A percentile compares a stretch with the other conserved stretches of the same genome.
These are phyloP conservation scores for Alligator sinensis DNA, from an alignment of 2,113 vertebrate species.

Conservation along the genomic window DNA sequence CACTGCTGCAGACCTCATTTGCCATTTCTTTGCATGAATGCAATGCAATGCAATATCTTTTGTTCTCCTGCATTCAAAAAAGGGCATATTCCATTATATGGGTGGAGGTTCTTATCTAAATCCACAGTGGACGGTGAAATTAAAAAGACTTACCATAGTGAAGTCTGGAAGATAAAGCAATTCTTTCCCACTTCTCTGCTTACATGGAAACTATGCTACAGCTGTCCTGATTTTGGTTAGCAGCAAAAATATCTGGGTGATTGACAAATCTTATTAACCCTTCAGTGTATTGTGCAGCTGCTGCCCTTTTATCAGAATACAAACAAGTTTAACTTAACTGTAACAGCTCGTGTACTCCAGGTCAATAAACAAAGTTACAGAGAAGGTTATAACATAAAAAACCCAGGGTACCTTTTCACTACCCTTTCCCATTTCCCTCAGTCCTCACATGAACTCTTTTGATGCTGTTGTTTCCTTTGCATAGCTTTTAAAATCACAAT, in stretches of 20 bases:
- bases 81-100: not conserved
- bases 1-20: not conserved
- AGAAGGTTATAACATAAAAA: not conserved
- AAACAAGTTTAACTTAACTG: not conserved
- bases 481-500: no score
- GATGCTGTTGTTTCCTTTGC: not conserved
- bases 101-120: not conserved
- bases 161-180: not conserved
- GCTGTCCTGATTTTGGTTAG: no score
- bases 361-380: not conserved
- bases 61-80: not conserved
- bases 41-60: not conserved
- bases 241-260: not conserved
- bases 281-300: not conserved
- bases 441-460: not conserved
- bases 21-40: not conserved
- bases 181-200: not conserved
- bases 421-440: not conserved
- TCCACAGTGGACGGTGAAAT: not conserved
- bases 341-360: not conserved
- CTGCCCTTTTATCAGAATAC: not conserved
- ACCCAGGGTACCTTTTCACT: rapidly evolving
- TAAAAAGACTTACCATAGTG: not conserved
- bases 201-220: not conserved
- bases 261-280: not conserved